Evolutionary conservation across 2,888 invertebrate species (phyloP), one percentile per base, ranked within the genome.

Genomic region (Psylliodes chrysocephalus): DNA sequence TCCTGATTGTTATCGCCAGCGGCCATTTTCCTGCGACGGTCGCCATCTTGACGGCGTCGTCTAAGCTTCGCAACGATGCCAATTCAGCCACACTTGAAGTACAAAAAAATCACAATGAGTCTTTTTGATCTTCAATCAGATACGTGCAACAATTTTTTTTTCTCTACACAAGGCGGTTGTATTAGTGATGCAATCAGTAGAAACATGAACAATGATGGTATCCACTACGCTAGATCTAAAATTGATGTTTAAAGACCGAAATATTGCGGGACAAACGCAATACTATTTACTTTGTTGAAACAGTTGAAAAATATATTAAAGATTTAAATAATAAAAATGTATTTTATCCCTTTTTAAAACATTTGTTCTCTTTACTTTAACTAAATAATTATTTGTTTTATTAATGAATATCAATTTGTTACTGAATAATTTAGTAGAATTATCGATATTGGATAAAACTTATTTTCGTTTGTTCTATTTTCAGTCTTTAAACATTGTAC

Each of bases 121-220:
- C 72, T 73, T 73, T 70, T 71, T 63, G 68, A 60, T 68, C 61
- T 60, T 57, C 56, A 52, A 66, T 66, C 69, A 64, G 66, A 68
- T 72, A 68, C 78, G 78, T 80, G 79, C 79, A 80, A 78, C 73
- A 77, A 59, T 59, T 56, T 77, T 28, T n/a, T n/a, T 66, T 66
- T 79, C 71, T 74, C 75, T 75, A 77, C 77, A 70, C 73, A 78
- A 77, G 76, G 75, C 75, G 76, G 60, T 63, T 67, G 61, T 75
- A 78, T 79, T 79, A 79, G 79, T 79, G 78, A 77, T 79, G 78
- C 78, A 78, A 77, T 77, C 77, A 78, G 78, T 73, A 75, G 75
- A 77, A 66, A 75, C 74, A 77, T 78, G 76, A 76, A 76, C 73
- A 73, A 59, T 66, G 71, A 73, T 69, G 59, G 59, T 6, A 59